phyloP scores from a whole-genome alignment of 1,140 invertebrate genomes.

The Cydia fagiglandana region DNA sequence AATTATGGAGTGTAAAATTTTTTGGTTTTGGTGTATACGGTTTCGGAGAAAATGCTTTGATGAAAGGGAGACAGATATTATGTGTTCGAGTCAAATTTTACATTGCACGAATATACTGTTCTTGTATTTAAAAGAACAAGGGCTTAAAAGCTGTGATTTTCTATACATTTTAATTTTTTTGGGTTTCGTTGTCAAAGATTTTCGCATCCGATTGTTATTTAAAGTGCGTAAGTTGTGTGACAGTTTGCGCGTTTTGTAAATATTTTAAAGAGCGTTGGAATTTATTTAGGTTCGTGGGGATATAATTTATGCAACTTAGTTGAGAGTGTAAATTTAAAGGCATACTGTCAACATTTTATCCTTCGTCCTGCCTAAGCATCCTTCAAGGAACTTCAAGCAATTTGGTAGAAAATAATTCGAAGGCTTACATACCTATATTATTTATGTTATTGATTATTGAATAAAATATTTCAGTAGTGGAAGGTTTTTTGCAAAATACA shows the following conservation, averaged over 20 bases:
- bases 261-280: not conserved
- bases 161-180: not conserved
- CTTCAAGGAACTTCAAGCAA: no score
- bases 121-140: not conserved
- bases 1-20: not conserved
- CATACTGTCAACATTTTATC: no score
- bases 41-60: slow-evolving; percentile 35
- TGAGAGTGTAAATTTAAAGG: not conserved
- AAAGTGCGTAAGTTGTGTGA: slow-evolving; percentile 5
- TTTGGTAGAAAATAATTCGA: no score
- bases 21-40: not conserved
- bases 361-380: no score
- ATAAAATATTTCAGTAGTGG: no score
- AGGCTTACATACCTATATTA: no score
- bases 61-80: slow-evolving; percentile 44
- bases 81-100: slow-evolving; percentile 42
- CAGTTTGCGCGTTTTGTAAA: not conserved
- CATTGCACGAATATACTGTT: slow-evolving; percentile 30
- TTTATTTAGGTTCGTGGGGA: not conserved
- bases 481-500: no score
- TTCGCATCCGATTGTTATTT: not conserved
- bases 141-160: not conserved
- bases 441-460: no score
- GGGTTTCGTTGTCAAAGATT: not conserved
- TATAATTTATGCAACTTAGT: slow-evolving; percentile 1